Conservation (phyloP, 2,113 vertebrate genomes). For the Hiodon tergisus region DNA sequence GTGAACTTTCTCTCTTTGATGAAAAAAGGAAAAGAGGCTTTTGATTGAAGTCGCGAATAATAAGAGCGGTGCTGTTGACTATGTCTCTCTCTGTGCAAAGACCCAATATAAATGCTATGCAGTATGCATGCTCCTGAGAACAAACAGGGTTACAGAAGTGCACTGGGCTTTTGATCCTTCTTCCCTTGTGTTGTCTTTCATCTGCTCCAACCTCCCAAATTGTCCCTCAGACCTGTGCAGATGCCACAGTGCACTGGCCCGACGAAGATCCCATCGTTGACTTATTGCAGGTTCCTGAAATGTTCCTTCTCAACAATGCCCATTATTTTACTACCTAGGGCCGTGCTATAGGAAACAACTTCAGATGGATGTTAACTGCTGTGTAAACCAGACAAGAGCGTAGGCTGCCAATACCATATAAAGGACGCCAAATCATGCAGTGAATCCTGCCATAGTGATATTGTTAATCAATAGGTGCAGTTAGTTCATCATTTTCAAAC, state of each 20-base stretch:
- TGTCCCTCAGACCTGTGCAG: conserved; percentile 52
- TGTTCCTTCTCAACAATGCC: no score
- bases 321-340: no score
- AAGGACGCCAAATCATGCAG: no score
- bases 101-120: conserved; percentile 66
- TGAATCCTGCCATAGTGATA: no score
- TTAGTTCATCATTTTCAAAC: no score
- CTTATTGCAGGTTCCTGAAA: no score
- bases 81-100: conserved; percentile 53
- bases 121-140: conserved; percentile 64
- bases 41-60: conserved; percentile 70
- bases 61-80: conserved; percentile 62
- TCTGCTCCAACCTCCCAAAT: conserved; percentile 64
- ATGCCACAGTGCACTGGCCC: not conserved
- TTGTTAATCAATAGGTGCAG: no score
- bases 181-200: conserved; percentile 65
- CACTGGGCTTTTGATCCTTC: conserved; percentile 65
- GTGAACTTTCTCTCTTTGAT: conserved; percentile 58
- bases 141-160: conserved; percentile 60
- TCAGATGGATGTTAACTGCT: no score
- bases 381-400: no score
- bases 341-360: no score
- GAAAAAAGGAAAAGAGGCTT: conserved; percentile 56
- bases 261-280: no score
- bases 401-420: no score